Percentiles rank a stretch among this genome's conserved stretches.
Evolutionary conservation across 1,140 invertebrate genomes (phyloP).

Genomic region (Ceratina australensis): DNA sequence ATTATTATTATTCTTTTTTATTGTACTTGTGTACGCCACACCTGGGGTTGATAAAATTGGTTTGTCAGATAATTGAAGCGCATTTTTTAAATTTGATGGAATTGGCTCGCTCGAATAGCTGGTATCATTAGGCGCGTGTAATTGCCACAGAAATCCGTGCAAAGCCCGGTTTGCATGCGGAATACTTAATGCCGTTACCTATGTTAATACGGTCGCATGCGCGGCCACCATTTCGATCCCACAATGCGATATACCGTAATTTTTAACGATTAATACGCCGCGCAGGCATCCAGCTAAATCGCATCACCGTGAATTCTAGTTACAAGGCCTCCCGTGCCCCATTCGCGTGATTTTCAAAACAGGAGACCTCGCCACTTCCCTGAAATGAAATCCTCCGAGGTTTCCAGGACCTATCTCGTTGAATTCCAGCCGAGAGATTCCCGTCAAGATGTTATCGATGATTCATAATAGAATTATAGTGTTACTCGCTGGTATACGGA

Average conservation of each 20-base stretch:
- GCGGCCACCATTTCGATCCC: constrained; percentile 63
- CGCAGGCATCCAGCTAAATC: constrained; percentile 54
- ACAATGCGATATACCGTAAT: constrained; percentile 58
- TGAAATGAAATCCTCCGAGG: background rate
- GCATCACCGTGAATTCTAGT: constrained; percentile 36
- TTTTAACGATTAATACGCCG: constrained; percentile 72
- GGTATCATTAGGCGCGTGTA: constrained; percentile 52
- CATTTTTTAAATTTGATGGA: constrained; percentile 6
- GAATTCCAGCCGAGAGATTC: background rate
- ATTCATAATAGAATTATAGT: constrained; percentile 19
- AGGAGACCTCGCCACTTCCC: constrained; percentile 10
- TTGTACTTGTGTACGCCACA: too few species aligned
- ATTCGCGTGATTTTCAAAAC: constrained; percentile 49
- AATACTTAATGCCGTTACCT: constrained; percentile 66
- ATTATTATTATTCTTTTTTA: too few species aligned
- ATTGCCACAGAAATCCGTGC: constrained; percentile 63
- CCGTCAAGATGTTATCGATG: constrained; percentile 20
- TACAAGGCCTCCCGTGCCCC: background rate
- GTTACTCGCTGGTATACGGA: background rate
- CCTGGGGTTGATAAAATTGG: too few species aligned
- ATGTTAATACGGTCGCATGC: constrained; percentile 72
- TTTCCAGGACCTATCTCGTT: background rate
- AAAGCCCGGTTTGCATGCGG: constrained; percentile 57
- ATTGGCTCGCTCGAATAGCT: too few species aligned
- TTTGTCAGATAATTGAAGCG: too few species aligned